phyloP scores from a whole-genome alignment of 2,113 vertebrate species.

The Mustela nigripes region DNA sequence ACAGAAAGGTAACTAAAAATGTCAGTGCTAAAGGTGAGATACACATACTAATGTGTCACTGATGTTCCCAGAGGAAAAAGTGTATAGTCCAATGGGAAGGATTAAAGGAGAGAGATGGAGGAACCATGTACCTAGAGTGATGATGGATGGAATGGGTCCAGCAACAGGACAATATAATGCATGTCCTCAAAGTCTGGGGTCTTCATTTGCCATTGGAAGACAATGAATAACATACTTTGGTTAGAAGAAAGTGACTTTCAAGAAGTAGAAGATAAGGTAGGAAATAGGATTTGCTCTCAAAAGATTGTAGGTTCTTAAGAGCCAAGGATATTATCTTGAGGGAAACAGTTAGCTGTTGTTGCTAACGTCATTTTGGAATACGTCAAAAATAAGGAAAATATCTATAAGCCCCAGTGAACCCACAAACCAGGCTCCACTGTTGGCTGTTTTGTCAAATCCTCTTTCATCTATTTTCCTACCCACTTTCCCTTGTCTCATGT shows the following conservation, averaged over 20 bases:
- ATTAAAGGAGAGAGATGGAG: background rate
- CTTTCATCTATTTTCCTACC: background rate
- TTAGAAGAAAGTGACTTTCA: background rate
- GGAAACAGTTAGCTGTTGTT: background rate
- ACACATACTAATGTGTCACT: background rate
- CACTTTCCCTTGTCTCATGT: background rate
- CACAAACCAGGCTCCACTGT: background rate
- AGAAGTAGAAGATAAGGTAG: background rate
- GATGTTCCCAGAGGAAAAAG: background rate
- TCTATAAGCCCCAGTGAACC: background rate
- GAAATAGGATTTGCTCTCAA: background rate
- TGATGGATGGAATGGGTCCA: background rate
- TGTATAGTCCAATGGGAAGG: background rate
- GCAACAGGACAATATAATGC: background rate
- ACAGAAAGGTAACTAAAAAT: background rate
- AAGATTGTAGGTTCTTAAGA: background rate
- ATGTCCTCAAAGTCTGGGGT: background rate
- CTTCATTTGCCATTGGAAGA: background rate
- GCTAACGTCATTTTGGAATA: background rate
- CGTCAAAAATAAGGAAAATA: background rate
- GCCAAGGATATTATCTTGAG: background rate
- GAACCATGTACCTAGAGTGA: background rate
- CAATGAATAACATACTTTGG: background rate
- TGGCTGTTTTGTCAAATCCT: background rate
- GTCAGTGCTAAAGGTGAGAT: background rate